phyloP scores from a whole-genome alignment of 2,888 invertebrate species.

The Eueremaeus valkanovi region DNA sequence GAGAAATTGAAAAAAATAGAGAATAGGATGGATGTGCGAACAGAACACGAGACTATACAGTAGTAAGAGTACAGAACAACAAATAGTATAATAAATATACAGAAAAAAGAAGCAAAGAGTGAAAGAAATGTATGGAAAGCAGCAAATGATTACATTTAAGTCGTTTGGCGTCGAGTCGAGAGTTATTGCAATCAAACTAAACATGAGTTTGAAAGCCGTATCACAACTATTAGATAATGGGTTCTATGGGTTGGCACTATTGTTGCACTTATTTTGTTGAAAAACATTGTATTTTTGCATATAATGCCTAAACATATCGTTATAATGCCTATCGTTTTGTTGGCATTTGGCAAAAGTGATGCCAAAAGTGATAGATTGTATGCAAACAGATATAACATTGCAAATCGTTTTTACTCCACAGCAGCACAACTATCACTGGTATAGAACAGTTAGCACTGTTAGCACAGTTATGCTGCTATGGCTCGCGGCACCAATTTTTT shows the following conservation, averaged over 20 bases:
- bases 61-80: not conserved
- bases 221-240: constrained; percentile 21
- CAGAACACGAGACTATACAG: not conserved
- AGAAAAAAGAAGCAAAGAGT: constrained; percentile 9
- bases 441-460: too few species aligned
- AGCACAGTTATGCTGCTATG: not conserved
- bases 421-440: not conserved
- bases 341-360: constrained; percentile 10
- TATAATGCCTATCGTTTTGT: not conserved
- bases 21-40: not conserved
- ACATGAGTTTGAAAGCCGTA: constrained; percentile 23
- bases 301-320: not conserved
- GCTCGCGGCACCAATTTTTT: constrained; percentile 30
- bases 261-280: constrained; percentile 12
- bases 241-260: constrained; percentile 6
- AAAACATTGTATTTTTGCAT: constrained; percentile 5
- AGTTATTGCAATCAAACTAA: constrained; percentile 31
- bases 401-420: constrained; percentile 25
- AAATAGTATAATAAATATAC: constrained; percentile 26
- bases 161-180: constrained; percentile 31
- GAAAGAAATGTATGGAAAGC: too few species aligned
- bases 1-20: constrained; percentile 2
- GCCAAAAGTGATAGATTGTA: constrained; percentile 19
- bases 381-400: constrained; percentile 15
- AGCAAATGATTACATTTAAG: constrained; percentile 29